Conservation (phyloP, 2,113 vertebrate genomes). For the Cichladusa arquata region DNA sequence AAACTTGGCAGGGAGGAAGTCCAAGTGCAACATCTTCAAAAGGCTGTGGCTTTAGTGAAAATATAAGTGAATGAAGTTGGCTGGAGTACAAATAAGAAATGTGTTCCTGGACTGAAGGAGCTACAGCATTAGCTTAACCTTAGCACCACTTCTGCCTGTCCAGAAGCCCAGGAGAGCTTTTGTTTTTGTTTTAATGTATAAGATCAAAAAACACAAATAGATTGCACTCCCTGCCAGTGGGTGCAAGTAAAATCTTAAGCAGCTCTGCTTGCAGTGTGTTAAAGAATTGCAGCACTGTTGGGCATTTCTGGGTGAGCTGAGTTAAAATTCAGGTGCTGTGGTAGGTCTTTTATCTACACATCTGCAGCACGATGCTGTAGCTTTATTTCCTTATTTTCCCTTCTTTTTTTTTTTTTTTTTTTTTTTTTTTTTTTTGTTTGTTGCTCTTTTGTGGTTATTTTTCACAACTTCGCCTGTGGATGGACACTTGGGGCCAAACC, state of each 20-base stretch:
- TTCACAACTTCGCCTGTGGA: neutral
- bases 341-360: neutral
- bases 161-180: neutral
- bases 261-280: neutral
- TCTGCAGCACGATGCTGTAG: neutral
- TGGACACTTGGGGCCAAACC: neutral
- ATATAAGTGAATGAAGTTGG: slow-evolving; percentile 37
- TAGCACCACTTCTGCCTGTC: slow-evolving; percentile 6
- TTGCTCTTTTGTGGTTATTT: neutral
- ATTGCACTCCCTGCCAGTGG: neutral
- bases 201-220: slow-evolving; percentile 40
- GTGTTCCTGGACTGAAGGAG: neutral
- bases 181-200: slow-evolving; percentile 10
- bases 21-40: slow-evolving; percentile 57
- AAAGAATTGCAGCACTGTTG: neutral
- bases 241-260: neutral
- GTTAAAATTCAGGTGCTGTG: neutral
- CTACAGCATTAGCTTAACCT: slow-evolving; percentile 30
- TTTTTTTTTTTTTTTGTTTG: neutral
- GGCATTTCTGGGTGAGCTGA: neutral
- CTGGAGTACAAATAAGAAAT: neutral
- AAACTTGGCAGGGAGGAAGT: slow-evolving; percentile 45
- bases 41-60: slow-evolving; percentile 25
- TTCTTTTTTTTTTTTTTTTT: too few species aligned
- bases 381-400: neutral